Conservation (phyloP, 2,113 vertebrate species). For the Tychaedon coryphoeus region DNA sequence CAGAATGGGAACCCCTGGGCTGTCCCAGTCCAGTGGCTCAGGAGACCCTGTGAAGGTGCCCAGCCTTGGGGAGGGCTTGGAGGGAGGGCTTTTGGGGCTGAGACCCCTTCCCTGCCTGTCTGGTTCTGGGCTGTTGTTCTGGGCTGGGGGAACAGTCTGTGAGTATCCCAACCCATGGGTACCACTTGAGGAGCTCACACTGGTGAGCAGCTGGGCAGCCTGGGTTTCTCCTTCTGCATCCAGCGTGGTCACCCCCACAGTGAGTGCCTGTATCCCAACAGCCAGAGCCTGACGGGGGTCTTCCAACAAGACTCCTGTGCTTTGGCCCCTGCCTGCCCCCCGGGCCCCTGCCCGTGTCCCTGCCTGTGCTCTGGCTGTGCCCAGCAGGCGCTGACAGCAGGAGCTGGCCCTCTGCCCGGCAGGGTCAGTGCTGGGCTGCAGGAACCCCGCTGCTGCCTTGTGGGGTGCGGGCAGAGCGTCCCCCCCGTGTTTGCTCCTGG, state of each 20-base stretch:
- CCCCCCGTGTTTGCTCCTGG: background rate
- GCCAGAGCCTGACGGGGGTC: rapidly evolving
- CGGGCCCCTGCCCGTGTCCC: background rate
- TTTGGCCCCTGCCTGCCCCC: background rate
- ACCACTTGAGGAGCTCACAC: background rate
- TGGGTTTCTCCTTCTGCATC: background rate
- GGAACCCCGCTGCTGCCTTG: rapidly evolving
- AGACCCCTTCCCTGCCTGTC: rapidly evolving
- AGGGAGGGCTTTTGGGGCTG: background rate
- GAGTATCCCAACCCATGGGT: background rate
- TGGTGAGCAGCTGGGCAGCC: background rate
- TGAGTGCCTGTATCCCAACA: rapidly evolving
- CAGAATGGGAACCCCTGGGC: rapidly evolving
- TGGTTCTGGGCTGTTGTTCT: background rate
- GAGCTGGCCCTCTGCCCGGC: rapidly evolving
- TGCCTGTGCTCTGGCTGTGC: background rate
- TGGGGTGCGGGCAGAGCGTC: rapidly evolving
- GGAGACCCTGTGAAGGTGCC: background rate
- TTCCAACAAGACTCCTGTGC: background rate
- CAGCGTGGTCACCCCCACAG: rapidly evolving
- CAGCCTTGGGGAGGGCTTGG: rapidly evolving
- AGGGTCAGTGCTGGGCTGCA: background rate
- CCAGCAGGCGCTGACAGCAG: rapidly evolving
- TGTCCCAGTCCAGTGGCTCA: rapidly evolving
- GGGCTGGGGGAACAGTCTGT: background rate